Evolutionary conservation across 1,140 invertebrate genomes (phyloP).

Genomic region (Aphis gossypii): DNA sequence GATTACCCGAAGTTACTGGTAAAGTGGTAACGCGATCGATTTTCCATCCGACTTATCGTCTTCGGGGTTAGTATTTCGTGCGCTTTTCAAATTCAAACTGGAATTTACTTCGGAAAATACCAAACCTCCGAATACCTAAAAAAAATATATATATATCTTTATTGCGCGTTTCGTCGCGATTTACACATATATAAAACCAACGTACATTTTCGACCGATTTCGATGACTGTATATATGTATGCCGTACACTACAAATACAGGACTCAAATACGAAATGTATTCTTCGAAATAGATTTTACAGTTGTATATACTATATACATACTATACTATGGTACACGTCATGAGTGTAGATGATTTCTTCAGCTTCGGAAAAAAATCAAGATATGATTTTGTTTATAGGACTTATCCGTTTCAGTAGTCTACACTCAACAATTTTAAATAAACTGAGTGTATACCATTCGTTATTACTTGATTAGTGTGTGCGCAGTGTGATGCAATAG

Average conservation of each 20-base stretch:
- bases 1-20: not conserved
- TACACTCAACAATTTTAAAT: not conserved
- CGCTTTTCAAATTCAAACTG: not conserved
- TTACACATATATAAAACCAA: not conserved
- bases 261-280: not conserved
- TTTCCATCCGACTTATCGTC: not conserved
- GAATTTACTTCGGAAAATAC: not conserved
- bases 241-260: too few relatives aligned
- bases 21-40: not conserved
- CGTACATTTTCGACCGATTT: not conserved
- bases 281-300: not conserved
- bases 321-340: not conserved
- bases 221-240: not conserved
- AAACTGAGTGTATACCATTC: not conserved
- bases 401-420: not conserved
- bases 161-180: not conserved
- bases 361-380: not conserved
- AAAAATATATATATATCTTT: not conserved
- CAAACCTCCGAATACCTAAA: not conserved
- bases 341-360: not conserved
- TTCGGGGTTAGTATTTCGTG: too few relatives aligned
- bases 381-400: not conserved
- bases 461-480: not conserved
- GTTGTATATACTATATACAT: not conserved
- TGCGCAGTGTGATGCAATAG: not conserved